Base-by-base conservation (phyloP, 2,888 invertebrate genomes). In the Allolobophora icterica region DNA sequence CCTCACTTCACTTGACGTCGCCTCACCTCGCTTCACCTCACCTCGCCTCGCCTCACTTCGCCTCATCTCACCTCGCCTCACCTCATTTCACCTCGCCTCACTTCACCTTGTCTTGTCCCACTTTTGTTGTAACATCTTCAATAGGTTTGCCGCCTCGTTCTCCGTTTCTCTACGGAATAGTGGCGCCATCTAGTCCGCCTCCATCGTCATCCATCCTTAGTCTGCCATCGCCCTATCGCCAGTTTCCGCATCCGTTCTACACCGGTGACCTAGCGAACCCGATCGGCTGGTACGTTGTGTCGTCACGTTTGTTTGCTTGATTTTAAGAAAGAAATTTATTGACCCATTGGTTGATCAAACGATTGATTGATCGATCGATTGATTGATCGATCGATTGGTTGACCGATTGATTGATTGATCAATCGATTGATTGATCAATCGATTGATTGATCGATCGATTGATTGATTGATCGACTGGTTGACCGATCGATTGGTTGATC, bases 241-340 rank as follows among this genome's bases (percentile, higher is more conserved):
- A 90, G 90, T 34, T 52, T 42, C 89, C 89, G 33, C 89, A 45
- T 89, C 42, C 45, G 45, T 45, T 45, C 42, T 52, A 42, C 42
- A 0, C 33, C 52, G 30, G 52, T 42, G 42, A 89, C 33, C 89
- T 87, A 35, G 35, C 34, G 38, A 87, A 34, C 38, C 38, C 87
- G 24, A 87, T 87, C 19, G 87, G 35, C 34, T 87, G 87, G 87
- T 34, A 91, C 0, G 21, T 15, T 38, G 2, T 21, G 35, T 87
- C 24, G 21, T 33, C 34, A 84, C 33, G 84, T 84, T 15, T 87
- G 19, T 34, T 87, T 87, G 35, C 8, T 33, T 87, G 3, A 87
- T 17, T 35, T 87, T 30, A n/a, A 35, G 5, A 34, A 21, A 87
- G 6, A 34, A 33, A 11, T 87, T 34, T 13, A 87, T 87, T 35